phyloP scores from a whole-genome alignment of 1,140 invertebrate species.

The Heliconius hewitsoni region DNA sequence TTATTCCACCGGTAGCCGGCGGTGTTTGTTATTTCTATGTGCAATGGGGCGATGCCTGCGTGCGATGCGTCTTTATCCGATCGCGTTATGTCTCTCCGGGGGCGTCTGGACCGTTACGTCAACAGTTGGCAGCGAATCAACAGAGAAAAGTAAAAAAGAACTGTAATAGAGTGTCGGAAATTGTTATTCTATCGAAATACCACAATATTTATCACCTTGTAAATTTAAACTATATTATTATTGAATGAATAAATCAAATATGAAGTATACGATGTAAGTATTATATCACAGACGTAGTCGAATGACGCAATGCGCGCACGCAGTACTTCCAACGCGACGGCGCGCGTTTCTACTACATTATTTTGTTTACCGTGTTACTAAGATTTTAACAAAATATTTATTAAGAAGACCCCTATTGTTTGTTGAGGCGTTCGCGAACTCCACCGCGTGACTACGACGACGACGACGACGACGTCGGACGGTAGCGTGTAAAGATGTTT shows the following conservation, averaged over 20 bases:
- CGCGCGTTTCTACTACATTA: constrained; percentile 77
- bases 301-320: constrained; percentile 45
- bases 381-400: constrained; percentile 64
- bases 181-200: neutral
- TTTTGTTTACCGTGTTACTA: constrained; percentile 63
- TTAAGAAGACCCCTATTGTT: constrained; percentile 57
- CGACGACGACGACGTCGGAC: constrained; percentile 47
- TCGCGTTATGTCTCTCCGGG: constrained; percentile 46
- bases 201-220: neutral
- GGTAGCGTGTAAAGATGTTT: constrained; percentile 54
- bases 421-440: constrained; percentile 64
- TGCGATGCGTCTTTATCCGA: constrained; percentile 52
- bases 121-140: neutral
- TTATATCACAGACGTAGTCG: constrained; percentile 12
- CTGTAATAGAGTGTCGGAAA: neutral
- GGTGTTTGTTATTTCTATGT: constrained; percentile 77
- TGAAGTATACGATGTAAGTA: constrained; percentile 24
- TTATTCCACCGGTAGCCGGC: constrained; percentile 77
- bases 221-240: neutral
- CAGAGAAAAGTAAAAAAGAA: neutral
- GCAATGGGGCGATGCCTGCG: constrained; percentile 68
- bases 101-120: constrained; percentile 43
- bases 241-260: neutral
- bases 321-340: constrained; percentile 63
- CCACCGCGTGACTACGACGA: constrained; percentile 50